Evolutionary conservation across 2,888 invertebrate genomes (phyloP).

Genomic region (Lasioglossum calceatum): DNA sequence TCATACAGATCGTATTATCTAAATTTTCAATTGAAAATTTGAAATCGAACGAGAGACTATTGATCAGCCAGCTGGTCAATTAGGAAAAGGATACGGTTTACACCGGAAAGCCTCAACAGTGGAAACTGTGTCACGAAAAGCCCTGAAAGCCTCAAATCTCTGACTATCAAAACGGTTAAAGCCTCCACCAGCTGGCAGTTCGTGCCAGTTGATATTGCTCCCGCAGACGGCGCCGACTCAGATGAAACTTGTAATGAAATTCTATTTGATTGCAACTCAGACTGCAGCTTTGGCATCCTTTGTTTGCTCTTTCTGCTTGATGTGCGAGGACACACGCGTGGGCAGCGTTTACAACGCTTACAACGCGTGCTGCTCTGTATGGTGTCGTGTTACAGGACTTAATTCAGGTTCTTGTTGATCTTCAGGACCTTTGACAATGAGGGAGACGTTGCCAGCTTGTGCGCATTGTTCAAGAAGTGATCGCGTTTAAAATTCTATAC

Average conservation of each 20-base stretch:
- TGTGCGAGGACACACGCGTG: slow-evolving; percentile 21
- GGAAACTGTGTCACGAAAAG: neutral
- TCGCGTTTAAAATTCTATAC: neutral
- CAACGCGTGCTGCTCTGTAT: neutral
- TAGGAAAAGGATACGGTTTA: neutral
- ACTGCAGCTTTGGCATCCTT: slow-evolving; percentile 38
- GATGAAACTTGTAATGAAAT: slow-evolving; percentile 65
- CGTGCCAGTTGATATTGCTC: slow-evolving; percentile 47
- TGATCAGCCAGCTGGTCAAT: neutral
- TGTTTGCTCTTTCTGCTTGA: slow-evolving; percentile 38
- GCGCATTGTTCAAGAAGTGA: neutral
- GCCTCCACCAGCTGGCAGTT: slow-evolving; percentile 29
- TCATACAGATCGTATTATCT: too few species aligned
- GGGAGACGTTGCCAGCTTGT: neutral
- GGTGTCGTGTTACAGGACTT: neutral
- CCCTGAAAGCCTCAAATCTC: neutral
- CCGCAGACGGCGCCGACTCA: slow-evolving; percentile 31
- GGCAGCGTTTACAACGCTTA: neutral
- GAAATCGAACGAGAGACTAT: neutral
- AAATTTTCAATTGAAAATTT: too few species aligned
- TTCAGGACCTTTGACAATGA: neutral
- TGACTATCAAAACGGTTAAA: slow-evolving; percentile 5
- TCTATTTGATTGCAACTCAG: slow-evolving; percentile 55
- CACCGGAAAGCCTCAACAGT: neutral
- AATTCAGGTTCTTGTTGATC: neutral